These are phyloP conservation scores for Tanytarsus gracilentus DNA, from an alignment of 2,888 invertebrate genomes.

Conservation along the genomic window DNA sequence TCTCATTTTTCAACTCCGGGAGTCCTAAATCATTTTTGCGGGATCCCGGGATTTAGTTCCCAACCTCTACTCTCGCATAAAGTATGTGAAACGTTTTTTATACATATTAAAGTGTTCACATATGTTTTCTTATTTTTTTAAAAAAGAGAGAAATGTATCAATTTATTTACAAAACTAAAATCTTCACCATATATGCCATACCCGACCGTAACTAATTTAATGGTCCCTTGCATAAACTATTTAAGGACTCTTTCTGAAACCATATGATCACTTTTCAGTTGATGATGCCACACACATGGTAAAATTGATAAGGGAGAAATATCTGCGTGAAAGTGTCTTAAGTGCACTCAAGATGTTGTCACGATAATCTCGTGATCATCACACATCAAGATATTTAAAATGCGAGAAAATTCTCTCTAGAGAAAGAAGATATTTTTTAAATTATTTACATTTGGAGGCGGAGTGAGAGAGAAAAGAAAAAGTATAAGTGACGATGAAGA, in stretches of 20 bases:
- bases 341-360: no score
- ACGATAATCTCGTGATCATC: no score
- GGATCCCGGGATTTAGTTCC: no score
- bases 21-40: no score
- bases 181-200: no score
- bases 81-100: no score
- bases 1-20: no score
- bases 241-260: background rate
- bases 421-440: no score
- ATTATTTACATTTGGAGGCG: conserved; percentile 18
- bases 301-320: background rate
- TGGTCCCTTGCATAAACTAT: conserved; percentile 20
- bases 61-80: no score
- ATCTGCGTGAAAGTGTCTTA: no score
- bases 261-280: conserved; percentile 12
- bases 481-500: background rate
- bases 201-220: conserved; percentile 25
- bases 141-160: background rate
- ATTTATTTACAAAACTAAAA: conserved; percentile 17
- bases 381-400: no score
- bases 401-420: no score
- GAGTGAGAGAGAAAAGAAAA: background rate
- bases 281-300: conserved; percentile 10
- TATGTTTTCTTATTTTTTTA: conserved; percentile 6
- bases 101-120: conserved; percentile 26